A percentile compares a stretch with the other conserved stretches of the same genome.
Evolutionary conservation across 2,888 invertebrate species (phyloP).

Genomic region (Apotomis capreana): DNA sequence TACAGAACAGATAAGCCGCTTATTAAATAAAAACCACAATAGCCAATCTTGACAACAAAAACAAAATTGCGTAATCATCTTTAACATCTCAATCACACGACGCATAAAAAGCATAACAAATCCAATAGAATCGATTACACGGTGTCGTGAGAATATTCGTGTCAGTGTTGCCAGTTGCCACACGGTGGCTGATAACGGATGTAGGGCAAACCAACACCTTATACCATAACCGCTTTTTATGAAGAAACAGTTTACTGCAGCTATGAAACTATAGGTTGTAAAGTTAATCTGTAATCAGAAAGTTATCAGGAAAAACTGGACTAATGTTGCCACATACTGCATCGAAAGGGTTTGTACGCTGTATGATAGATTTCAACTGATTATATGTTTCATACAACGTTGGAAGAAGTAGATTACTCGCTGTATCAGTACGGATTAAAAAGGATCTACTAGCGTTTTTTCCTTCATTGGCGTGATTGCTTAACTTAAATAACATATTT

Average conservation of each 20-base stretch:
- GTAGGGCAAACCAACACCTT: slow-evolving; percentile 49
- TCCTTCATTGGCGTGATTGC: too few species aligned
- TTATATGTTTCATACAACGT: not conserved
- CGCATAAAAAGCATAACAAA: slow-evolving; percentile 55
- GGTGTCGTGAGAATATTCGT: slow-evolving; percentile 65
- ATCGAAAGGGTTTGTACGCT: slow-evolving; percentile 8
- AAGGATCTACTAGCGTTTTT: too few species aligned
- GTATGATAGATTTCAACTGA: not conserved
- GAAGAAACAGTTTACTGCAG: slow-evolving; percentile 33
- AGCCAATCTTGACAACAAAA: slow-evolving; percentile 42
- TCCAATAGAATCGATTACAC: slow-evolving; percentile 57
- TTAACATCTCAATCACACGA: slow-evolving; percentile 40
- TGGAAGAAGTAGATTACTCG: too few species aligned
- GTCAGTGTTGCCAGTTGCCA: slow-evolving; percentile 55
- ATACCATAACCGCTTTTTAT: slow-evolving; percentile 38
- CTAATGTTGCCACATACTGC: slow-evolving; percentile 20
- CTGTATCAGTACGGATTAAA: too few species aligned
- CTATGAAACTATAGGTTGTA: slow-evolving; percentile 26
- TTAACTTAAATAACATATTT: too few species aligned
- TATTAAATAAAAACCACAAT: slow-evolving; percentile 27
- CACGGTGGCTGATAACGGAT: slow-evolving; percentile 58
- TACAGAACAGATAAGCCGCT: not conserved
- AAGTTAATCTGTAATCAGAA: slow-evolving; percentile 31
- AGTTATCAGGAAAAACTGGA: slow-evolving; percentile 28
- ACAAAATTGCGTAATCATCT: slow-evolving; percentile 36